Evolutionary conservation across 2,888 invertebrate species (phyloP), one percentile per base, ranked within the genome.

Genomic region (Cerastis rubricosa): DNA sequence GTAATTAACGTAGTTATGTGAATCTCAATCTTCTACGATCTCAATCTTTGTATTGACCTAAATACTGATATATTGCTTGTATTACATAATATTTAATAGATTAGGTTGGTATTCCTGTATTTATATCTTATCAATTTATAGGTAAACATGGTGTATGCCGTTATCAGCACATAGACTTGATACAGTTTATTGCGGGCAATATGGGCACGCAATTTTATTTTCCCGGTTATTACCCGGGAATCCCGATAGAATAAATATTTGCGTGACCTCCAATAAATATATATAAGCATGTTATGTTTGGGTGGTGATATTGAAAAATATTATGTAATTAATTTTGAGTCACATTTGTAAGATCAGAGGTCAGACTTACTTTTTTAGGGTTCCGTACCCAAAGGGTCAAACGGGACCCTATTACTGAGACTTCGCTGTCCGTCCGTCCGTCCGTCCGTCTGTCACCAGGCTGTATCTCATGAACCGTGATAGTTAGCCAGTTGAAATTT

Each of bases 41-140:
- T n/a, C 0, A 64, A 43, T 64, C 43, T 47, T 40, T 7, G 25
- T 80, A 67, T 64, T 71, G 83, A 78, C 73, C 86, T 71, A 71
- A 68, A 83, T 80, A 68, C 17, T 67, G 47, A 72, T 76, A 72
- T 2, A 22, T 45, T 49, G 22, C 45, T 69, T 49, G 35, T 70
- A 63, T 72, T 72, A 72, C 66, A 76, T 76, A 81, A 85, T 47
- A 49, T 71, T 35, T 43, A 45, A 72, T 45, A 76, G 82, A 81
- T 72, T 80, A 75, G 19, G n/a, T 5, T 35, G 45, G 25, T 81
- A 57, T 71, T 76, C 65, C 54, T 57, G 22, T 74, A 45, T n/a
- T 45, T 22, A 54, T 68, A 43, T 81, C 43, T 71, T 72, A 76
- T 82, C 82, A 45, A 43, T 51, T 9, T 12, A 17, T 43, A 40